Evolutionary conservation across 2,888 invertebrate species (phyloP).

Genomic region (Caradrina clavipalpis): DNA sequence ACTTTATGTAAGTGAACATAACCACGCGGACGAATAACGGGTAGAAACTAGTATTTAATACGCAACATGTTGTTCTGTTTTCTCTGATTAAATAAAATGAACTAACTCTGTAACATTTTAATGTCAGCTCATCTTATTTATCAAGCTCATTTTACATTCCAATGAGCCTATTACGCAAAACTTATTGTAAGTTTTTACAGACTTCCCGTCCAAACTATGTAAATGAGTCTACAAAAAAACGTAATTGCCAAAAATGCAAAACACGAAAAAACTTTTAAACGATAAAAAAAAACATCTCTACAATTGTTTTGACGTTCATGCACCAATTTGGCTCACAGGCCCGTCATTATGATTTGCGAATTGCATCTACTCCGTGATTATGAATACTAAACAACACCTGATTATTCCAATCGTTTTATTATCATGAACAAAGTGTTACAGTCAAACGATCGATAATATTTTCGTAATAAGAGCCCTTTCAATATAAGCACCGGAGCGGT

Average conservation of each 20-base stretch:
- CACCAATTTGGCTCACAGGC: conserved; percentile 15
- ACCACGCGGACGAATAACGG: too few species aligned
- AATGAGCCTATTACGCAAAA: not conserved
- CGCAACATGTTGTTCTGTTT: too few species aligned
- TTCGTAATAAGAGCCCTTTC: conserved; percentile 1
- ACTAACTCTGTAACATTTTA: not conserved
- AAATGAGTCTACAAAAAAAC: not conserved
- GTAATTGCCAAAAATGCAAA: conserved; percentile 10
- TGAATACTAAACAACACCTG: conserved; percentile 30
- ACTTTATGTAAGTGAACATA: too few species aligned
- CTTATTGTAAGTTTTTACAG: not conserved
- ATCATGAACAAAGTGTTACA: conserved; percentile 42
- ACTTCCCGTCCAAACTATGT: not conserved
- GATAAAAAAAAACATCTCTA: not conserved
- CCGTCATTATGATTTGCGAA: conserved; percentile 34
- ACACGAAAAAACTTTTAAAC: not conserved
- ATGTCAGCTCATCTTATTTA: not conserved
- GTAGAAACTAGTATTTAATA: too few species aligned
- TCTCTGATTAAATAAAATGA: not conserved
- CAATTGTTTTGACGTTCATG: conserved; percentile 15
- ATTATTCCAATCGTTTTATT: conserved; percentile 39
- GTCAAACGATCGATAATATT: conserved; percentile 17
- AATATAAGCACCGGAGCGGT: too few species aligned
- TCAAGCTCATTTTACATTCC: not conserved
- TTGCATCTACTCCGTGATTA: not conserved